phyloP scores from a whole-genome alignment of 35 echinoderm and acorn worm genomes.

The Hemicentrotus pulcherrimus region DNA sequence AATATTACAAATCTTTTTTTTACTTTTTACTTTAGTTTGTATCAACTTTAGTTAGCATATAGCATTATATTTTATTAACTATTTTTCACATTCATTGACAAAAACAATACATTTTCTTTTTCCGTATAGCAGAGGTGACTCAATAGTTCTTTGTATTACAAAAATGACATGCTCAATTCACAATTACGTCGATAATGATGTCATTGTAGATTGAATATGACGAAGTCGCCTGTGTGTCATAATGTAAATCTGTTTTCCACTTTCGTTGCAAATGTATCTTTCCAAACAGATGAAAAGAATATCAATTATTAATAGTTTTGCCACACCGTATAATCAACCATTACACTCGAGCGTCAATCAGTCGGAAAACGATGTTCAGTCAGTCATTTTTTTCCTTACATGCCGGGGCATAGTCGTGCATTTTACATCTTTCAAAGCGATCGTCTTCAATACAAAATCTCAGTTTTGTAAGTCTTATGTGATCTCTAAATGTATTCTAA shows the following conservation, averaged over 20 bases:
- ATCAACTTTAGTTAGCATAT: too few species aligned
- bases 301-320: conserved; percentile 14
- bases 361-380: neutral
- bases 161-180: too few species aligned
- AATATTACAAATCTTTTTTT: neutral
- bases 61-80: too few species aligned
- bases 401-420: neutral
- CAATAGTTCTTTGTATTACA: neutral
- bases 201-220: neutral
- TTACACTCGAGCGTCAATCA: neutral
- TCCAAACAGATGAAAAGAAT: neutral
- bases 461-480: too few species aligned
- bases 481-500: too few species aligned
- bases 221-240: neutral
- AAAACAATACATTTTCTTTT: neutral
- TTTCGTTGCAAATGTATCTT: neutral
- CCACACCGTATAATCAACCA: neutral
- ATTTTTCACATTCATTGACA: too few species aligned
- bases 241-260: neutral
- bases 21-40: too few species aligned
- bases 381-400: neutral
- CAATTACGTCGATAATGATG: neutral
- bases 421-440: neutral
- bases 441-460: neutral
- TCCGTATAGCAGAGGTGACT: neutral